Conservation (phyloP, 2,888 invertebrate genomes). For the Steromphala cineraria region DNA sequence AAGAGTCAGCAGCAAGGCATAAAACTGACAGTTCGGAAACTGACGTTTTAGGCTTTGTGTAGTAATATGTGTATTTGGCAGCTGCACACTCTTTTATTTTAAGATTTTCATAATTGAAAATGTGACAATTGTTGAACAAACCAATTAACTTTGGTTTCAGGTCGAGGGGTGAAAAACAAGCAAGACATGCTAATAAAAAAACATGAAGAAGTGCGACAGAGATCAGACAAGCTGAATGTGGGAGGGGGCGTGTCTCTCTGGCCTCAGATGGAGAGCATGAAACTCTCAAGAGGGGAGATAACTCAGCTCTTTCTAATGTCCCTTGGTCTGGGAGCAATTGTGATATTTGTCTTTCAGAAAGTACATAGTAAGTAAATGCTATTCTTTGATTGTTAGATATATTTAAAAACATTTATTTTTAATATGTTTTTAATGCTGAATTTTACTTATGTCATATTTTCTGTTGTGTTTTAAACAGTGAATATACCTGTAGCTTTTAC, state of each 20-base stretch:
- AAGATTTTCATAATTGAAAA: not conserved
- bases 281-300: constrained; percentile 55
- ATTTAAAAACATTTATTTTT: too few relatives aligned
- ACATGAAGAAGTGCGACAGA: constrained; percentile 61
- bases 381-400: too few relatives aligned
- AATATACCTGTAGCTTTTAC: too few relatives aligned
- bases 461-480: too few relatives aligned
- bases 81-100: too few relatives aligned
- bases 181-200: constrained; percentile 56
- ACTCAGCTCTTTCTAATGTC: constrained; percentile 45
- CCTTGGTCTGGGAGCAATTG: constrained; percentile 34
- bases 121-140: not conserved
- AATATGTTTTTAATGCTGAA: too few relatives aligned
- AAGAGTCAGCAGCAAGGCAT: too few relatives aligned
- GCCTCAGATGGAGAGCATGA: constrained; percentile 72
- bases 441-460: too few relatives aligned
- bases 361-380: constrained; percentile 64
- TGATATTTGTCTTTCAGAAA: constrained; percentile 46
- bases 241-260: constrained; percentile 72
- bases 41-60: too few relatives aligned
- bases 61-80: too few relatives aligned
- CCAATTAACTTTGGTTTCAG: not conserved
- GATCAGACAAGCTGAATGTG: constrained; percentile 57
- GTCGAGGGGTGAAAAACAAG: constrained; percentile 44
- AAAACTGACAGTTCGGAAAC: too few relatives aligned